Conservation (phyloP, 2,797 vertebrate species). For the Bradypodion pumilum region DNA sequence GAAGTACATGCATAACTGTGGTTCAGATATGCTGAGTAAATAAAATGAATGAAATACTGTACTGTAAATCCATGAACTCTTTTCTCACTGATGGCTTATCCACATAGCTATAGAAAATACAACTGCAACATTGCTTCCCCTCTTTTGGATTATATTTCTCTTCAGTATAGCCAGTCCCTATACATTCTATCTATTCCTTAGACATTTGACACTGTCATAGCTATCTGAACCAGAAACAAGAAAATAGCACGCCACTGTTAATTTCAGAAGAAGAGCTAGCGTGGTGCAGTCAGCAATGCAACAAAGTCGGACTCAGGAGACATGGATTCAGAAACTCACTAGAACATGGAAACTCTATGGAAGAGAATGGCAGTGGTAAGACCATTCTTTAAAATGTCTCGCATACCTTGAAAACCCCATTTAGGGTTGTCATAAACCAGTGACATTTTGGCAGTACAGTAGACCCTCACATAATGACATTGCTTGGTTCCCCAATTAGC, state of each 20-base stretch:
- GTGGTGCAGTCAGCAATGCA: too few species aligned
- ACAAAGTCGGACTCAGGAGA: too few species aligned
- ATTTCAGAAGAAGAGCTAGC: background rate
- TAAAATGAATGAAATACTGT: background rate
- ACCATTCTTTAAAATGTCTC: too few species aligned
- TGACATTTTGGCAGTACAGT: too few species aligned
- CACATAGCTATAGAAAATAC: background rate
- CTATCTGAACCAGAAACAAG: background rate
- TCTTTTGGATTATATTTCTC: background rate
- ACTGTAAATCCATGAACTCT: background rate
- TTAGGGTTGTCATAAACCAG: too few species aligned
- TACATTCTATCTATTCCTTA: too few species aligned
- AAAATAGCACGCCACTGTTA: background rate
- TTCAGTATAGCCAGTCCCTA: background rate
- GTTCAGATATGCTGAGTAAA: background rate
- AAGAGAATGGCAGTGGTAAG: too few species aligned
- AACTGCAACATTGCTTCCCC: background rate
- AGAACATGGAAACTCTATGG: too few species aligned
- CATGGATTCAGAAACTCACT: too few species aligned
- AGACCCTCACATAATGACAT: too few species aligned
- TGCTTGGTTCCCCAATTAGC: too few species aligned
- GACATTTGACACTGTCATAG: background rate
- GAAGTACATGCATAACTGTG: background rate
- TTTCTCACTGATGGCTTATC: background rate
- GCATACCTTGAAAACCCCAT: too few species aligned